Evolutionary conservation across 2,113 vertebrate genomes (phyloP).

Genomic region (Anoura caudifer): DNA sequence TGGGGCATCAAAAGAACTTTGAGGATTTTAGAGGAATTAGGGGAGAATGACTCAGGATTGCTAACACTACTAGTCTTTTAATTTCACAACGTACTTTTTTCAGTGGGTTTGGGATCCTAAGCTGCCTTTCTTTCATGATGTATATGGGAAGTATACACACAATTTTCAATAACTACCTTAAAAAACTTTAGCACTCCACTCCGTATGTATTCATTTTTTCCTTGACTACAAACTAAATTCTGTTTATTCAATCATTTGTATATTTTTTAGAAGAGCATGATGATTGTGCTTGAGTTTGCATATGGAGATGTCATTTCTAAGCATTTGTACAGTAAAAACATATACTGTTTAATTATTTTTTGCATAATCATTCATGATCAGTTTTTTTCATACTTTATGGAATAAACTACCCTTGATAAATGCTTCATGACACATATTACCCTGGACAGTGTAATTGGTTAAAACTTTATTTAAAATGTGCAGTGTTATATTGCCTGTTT

Average conservation of each 20-base stretch:
- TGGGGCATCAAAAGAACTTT: not conserved
- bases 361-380: not conserved
- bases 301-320: not conserved
- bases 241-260: not conserved
- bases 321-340: not conserved
- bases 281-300: not conserved
- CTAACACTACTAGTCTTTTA: not conserved
- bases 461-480: not conserved
- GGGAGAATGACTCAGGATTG: not conserved
- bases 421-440: not conserved
- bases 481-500: not conserved
- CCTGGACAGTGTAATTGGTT: not conserved
- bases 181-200: not conserved
- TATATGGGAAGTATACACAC: not conserved
- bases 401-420: not conserved
- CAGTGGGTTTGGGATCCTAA: not conserved
- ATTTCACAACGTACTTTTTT: not conserved
- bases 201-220: not conserved
- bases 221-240: not conserved
- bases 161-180: not conserved
- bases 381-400: not conserved
- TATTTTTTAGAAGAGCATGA: not conserved
- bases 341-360: not conserved
- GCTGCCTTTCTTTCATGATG: not conserved
- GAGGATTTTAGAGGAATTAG: not conserved